A percentile compares a stretch with the other conserved stretches of the same genome.
These are phyloP conservation scores for Venusia cambrica DNA, from an alignment of 2,888 invertebrate species.

Conservation along the genomic window DNA sequence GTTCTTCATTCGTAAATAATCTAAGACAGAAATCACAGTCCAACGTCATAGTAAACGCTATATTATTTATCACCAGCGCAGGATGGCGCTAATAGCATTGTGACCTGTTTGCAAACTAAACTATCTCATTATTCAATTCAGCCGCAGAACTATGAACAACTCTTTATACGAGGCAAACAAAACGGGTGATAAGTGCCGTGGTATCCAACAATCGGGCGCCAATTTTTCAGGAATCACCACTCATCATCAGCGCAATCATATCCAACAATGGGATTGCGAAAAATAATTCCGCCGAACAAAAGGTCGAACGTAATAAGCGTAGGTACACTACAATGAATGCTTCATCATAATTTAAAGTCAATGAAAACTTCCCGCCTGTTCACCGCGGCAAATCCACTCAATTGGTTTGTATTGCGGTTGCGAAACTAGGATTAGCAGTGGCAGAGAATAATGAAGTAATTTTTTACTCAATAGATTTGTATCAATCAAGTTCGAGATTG, in stretches of 20 bases:
- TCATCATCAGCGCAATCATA: constrained; percentile 37
- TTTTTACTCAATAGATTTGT: not conserved
- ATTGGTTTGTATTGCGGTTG: constrained; percentile 49
- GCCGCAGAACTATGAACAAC: constrained; percentile 11
- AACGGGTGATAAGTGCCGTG: constrained; percentile 12
- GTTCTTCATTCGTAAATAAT: no score
- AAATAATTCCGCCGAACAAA: constrained; percentile 64
- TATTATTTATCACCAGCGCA: constrained; percentile 13
- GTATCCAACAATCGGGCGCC: constrained; percentile 22
- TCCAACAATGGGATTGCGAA: constrained; percentile 50
- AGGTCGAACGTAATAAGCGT: constrained; percentile 53
- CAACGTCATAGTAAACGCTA: no score
- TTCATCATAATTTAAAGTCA: constrained; percentile 61
- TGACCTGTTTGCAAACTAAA: constrained; percentile 19
- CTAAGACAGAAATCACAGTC: no score
- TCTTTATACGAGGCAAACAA: constrained; percentile 4
- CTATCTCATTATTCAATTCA: constrained; percentile 19
- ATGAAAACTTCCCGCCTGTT: constrained; percentile 50
- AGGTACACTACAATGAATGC: constrained; percentile 55
- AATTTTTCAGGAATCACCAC: constrained; percentile 35
- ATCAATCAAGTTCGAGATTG: no score
- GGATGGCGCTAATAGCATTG: constrained; percentile 16
- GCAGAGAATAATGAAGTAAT: constrained; percentile 11
- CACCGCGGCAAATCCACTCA: constrained; percentile 48
- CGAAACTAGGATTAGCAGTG: constrained; percentile 29